Base-by-base conservation (phyloP, 2,888 invertebrate genomes). In the Chaetogeoica ovagalla region DNA sequence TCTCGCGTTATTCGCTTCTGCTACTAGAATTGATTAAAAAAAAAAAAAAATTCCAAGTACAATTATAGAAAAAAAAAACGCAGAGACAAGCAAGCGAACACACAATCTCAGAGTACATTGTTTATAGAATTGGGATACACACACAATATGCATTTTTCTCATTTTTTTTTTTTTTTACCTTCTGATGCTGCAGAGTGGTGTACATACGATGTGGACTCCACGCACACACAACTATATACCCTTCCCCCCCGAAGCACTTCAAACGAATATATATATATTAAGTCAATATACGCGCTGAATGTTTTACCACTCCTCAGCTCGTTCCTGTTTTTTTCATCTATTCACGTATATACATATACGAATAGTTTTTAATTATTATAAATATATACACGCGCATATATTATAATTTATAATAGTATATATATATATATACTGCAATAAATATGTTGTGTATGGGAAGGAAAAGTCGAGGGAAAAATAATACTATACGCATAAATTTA, bases 11-110 rank as follows among this genome's bases (percentile, higher is more conserved):
- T 30, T 77, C 76, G 69, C 76, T 77, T 60, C 68, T 69, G 30
- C 68, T 69, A 57, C 68, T 60, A 60, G 70, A 70, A 55, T 79
- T 79, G 77, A 79, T 79, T 79, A 70, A 70, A 70, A 76, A 71
- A 43, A 68, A 68, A 69, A 68, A 63, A 68, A 68, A 69, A 69
- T 62, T 62, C 70, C 37, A 15, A 8, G 63, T 52, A 71, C 70
- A 79, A 79, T 75, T 75, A 75, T 66, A 66, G 66, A 66, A 43
- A 75, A 30, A 75, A 30, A 75, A 75, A 75, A 75, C 66, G 66
- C 57, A 75, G 57, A 75, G 66, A 65, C 66, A 75, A 66, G 75
- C 30, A 4, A 30, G n/a, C 75, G 66, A 75, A 75, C 66, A 75
- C 75, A 43, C 66, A 66, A 57, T 43, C 43, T 75, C 59, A 75